These are phyloP conservation scores for Copidosoma aretas DNA, from an alignment of 2,888 invertebrate genomes.

Conservation along the genomic window DNA sequence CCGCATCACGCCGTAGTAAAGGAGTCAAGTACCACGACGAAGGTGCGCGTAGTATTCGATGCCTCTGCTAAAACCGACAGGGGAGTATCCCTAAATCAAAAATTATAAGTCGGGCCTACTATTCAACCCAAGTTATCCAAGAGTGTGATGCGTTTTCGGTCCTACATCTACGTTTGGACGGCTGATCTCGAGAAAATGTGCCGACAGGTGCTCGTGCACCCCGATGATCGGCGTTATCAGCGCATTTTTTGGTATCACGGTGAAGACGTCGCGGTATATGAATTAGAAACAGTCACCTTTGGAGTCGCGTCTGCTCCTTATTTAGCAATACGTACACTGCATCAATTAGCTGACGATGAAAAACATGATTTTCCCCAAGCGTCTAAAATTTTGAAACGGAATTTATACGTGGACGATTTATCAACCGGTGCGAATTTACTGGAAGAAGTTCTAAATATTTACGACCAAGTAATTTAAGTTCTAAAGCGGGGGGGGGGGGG, in stretches of 20 bases:
- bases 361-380: too few species aligned
- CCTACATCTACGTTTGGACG: constrained; percentile 20
- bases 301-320: too few species aligned
- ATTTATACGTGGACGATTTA: too few species aligned
- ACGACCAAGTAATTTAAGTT: neutral
- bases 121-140: neutral
- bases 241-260: neutral
- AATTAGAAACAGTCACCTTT: too few species aligned
- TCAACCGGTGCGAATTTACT: neutral
- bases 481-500: too few species aligned
- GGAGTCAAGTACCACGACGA: constrained; percentile 1
- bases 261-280: too few species aligned
- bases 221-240: constrained; percentile 14
- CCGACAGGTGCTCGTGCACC: neutral
- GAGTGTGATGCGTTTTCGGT: constrained; percentile 13
- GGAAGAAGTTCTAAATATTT: constrained; percentile 34
- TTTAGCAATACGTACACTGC: too few species aligned
- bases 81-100: neutral
- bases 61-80: neutral
- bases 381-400: too few species aligned
- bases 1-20: constrained; percentile 18
- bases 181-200: constrained; percentile 37
- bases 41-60: constrained; percentile 18
- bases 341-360: too few species aligned
- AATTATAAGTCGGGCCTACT: constrained; percentile 1